phyloP scores from a whole-genome alignment of 2,113 vertebrate genomes.

The Nycticorax nycticorax region DNA sequence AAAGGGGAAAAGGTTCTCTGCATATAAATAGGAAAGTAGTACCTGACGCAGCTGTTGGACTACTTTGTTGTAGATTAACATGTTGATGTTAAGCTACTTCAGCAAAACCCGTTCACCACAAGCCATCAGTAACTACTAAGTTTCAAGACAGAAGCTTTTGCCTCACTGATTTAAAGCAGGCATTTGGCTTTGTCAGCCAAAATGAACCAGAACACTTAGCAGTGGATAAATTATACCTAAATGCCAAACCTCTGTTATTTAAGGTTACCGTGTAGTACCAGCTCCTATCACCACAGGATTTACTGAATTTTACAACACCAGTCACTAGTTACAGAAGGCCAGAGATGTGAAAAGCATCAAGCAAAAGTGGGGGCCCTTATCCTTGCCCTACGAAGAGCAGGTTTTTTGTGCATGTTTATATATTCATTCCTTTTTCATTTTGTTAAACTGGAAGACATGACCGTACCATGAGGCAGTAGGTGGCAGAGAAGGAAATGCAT shows the following conservation, averaged over 20 bases:
- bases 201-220: not conserved
- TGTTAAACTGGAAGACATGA: not conserved
- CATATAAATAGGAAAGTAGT: not conserved
- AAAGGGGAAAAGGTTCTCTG: no score
- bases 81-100: not conserved
- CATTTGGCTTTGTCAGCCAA: not conserved
- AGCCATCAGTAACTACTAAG: not conserved
- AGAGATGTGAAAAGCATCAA: not conserved
- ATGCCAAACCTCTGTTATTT: not conserved
- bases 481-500: not conserved
- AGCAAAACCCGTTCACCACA: not conserved
- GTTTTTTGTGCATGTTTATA: not conserved
- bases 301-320: not conserved
- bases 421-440: not conserved
- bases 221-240: not conserved
- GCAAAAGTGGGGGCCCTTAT: fast-evolving
- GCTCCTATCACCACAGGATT: not conserved
- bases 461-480: not conserved
- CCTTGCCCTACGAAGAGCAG: not conserved
- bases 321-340: not conserved
- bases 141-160: not conserved
- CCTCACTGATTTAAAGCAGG: not conserved
- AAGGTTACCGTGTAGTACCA: not conserved
- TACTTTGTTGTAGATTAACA: not conserved
- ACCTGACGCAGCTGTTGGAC: not conserved